Conservation (phyloP, 2,888 invertebrate species). For the Argyresthia albistria region DNA sequence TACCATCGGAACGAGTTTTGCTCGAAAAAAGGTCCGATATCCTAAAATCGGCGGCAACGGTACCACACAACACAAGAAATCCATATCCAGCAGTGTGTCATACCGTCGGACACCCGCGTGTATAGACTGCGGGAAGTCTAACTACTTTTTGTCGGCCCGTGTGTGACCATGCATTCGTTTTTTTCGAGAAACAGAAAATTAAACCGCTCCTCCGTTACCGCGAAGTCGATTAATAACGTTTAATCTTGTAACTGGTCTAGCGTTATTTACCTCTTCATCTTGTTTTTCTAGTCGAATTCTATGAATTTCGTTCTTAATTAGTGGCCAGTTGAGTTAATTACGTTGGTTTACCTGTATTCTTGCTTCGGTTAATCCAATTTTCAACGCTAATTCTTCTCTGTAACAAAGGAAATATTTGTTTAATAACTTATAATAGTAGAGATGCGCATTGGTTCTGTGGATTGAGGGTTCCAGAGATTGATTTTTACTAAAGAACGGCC, state of each 20-base stretch:
- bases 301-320: background rate
- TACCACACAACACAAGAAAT: background rate
- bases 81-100: too few relatives aligned
- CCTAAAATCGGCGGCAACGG: background rate
- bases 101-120: too few relatives aligned
- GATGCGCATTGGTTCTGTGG: too few relatives aligned
- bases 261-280: too few relatives aligned
- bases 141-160: conserved; percentile 26
- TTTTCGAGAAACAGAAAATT: background rate
- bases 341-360: conserved; percentile 87
- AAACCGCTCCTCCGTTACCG: background rate
- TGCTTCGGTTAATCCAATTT: conserved; percentile 94
- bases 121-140: conserved; percentile 23
- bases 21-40: too few relatives aligned
- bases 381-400: conserved; percentile 95
- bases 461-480: too few relatives aligned
- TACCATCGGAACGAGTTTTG: too few relatives aligned
- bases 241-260: too few relatives aligned
- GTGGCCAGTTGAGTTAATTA: background rate
- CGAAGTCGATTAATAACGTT: background rate
- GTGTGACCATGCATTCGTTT: background rate
- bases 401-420: conserved; percentile 37
- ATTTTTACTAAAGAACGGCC: too few relatives aligned
- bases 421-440: conserved; percentile 16
- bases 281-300: too few relatives aligned